Conservation (phyloP, 2,888 invertebrate genomes). For the Campoplex capitator region DNA sequence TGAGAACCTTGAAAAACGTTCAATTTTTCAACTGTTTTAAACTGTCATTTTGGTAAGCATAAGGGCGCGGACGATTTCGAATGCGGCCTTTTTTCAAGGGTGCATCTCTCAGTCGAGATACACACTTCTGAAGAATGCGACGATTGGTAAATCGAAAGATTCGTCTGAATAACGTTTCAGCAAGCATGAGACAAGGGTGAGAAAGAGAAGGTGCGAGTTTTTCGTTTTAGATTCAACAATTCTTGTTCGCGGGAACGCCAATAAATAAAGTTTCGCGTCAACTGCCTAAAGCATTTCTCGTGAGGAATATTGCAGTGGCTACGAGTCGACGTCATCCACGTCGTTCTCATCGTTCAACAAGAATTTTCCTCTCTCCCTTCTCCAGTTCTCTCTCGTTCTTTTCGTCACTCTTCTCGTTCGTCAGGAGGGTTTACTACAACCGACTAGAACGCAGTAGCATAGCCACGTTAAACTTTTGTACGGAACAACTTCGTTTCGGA, state of each 20-base stretch:
- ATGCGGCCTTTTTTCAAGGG: neutral
- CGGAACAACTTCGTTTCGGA: constrained; percentile 62
- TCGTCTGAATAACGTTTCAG: neutral
- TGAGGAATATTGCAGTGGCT: constrained; percentile 61
- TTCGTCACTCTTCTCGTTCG: constrained; percentile 3
- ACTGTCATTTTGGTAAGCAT: too few species aligned
- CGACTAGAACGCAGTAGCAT: constrained; percentile 52
- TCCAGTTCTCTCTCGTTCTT: neutral
- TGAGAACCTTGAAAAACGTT: too few species aligned
- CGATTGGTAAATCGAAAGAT: neutral
- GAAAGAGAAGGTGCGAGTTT: constrained; percentile 34
- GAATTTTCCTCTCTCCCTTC: constrained; percentile 35
- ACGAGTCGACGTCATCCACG: constrained; percentile 54
- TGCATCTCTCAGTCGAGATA: neutral
- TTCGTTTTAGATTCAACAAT: constrained; percentile 50
- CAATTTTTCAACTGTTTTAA: too few species aligned
- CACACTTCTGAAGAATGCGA: neutral
- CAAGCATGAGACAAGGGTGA: neutral
- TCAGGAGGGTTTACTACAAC: constrained; percentile 54
- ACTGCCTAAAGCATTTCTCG: constrained; percentile 65
- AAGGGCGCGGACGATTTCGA: neutral
- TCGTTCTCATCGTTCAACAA: constrained; percentile 37
- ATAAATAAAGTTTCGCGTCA: constrained; percentile 68
- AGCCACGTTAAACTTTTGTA: constrained; percentile 63
- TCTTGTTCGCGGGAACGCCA: constrained; percentile 49